Evolutionary conservation across 2,113 vertebrate genomes (phyloP), one percentile per base, ranked within the genome.

Genomic region (Ceratotherium simum): DNA sequence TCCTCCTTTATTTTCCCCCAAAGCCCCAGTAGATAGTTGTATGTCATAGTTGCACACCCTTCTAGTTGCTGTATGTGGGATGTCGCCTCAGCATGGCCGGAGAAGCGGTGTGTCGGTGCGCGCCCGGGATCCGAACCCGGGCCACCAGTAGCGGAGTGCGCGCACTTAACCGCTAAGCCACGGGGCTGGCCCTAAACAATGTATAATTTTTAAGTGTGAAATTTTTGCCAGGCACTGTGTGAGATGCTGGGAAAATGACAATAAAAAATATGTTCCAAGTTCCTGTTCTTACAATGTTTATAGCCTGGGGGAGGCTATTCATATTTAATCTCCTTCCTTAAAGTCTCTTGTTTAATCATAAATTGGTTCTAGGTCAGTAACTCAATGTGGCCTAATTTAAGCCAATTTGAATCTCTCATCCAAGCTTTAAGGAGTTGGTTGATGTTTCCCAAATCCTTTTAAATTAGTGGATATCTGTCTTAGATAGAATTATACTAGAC

Each of bases 381-480:
- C 81, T 97, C 85, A 88, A 56, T 94, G 72, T 81, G 70, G 56
- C 56, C 54, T 81, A 95, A 97, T 97, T 96, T 96, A 95, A 97
- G 33, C 25, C 65, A 84, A 70, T 96, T 98, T 97, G 88, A 95
- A 95, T 96, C 65, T 82, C 58, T 96, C 51, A 94, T 91, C 21
- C 14, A 73, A 97, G 33, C 62, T 39, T 97, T 98, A 76, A 95
- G 16, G 33, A 36, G 79, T 97, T 98, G 79, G 91, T 92, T 82
- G 81, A 31, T 98, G 78, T 93, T 94, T 96, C 65, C 33, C 0
- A 7, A 88, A 89, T 97, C 70, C 88, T 83, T 69, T 96, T 89
- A 88, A 97, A 95, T 97, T 92, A 97, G 90, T 96, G 91, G 73
- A 72, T 97, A 78, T 90, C 67, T 79, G 97, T 91, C 73, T 96